Percentiles rank a stretch among this genome's conserved stretches.
Conservation (phyloP, 2,113 vertebrate species). For the Pseudorasbora parva region DNA sequence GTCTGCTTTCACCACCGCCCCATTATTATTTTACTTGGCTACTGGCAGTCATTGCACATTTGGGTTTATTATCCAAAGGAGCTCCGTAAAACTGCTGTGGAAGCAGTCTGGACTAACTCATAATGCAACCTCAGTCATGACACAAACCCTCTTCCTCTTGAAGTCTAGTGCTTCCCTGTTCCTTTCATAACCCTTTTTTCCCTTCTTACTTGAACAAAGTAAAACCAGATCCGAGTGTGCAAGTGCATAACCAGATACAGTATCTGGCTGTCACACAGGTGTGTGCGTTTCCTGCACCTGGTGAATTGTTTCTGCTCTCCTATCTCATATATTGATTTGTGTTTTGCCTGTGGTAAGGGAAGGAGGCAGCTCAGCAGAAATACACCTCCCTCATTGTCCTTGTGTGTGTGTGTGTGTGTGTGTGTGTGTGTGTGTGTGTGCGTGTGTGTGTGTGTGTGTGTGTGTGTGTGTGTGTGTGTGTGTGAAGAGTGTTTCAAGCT, state of each 20-base stretch:
- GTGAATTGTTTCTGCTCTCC: background rate
- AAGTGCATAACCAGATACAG: background rate
- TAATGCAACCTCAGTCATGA: background rate
- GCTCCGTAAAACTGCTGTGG: background rate
- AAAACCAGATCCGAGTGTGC: background rate
- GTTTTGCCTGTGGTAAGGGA: conserved; percentile 29
- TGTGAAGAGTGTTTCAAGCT: background rate
- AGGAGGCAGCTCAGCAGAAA: conserved; percentile 50
- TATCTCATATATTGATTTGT: conserved; percentile 33
- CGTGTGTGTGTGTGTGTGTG: background rate
- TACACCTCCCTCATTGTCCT: conserved; percentile 44
- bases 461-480: background rate
- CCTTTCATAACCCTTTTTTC: background rate
- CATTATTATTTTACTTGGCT: background rate
- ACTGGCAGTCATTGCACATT: background rate
- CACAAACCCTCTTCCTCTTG: conserved; percentile 24
- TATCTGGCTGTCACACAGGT: background rate
- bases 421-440: background rate
- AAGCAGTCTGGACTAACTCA: background rate
- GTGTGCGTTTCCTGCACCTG: conserved; percentile 17
- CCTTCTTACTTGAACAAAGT: background rate
- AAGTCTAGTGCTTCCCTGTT: conserved; percentile 2
- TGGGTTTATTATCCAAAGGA: background rate
- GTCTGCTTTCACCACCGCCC: background rate
- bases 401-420: conserved; percentile 7